These are phyloP conservation scores for Trididemnum miniatum DNA, from an alignment of 23 tunicate species.

Conservation along the genomic window DNA sequence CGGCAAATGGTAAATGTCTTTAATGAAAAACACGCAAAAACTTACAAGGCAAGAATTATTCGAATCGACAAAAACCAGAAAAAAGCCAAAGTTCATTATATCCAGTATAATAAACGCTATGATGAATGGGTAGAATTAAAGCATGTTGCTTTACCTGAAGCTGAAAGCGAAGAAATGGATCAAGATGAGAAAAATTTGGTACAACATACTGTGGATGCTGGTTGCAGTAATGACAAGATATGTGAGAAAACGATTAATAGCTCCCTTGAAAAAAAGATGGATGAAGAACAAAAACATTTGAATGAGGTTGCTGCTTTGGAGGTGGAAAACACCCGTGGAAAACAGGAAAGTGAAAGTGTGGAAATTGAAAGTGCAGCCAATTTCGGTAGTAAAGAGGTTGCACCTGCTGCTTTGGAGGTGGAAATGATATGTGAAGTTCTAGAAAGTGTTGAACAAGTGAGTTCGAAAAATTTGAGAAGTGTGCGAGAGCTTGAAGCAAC, in stretches of 20 bases:
- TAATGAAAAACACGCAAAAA: too few species aligned
- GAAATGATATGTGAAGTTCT: not conserved
- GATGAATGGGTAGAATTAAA: too few species aligned
- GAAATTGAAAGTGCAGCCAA: too few species aligned
- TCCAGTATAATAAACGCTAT: too few species aligned
- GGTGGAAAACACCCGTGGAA: not conserved
- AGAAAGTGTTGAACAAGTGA: not conserved
- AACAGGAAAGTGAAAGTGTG: not conserved
- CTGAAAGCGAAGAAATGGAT: not conserved
- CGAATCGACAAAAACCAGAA: too few species aligned
- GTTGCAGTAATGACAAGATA: not conserved
- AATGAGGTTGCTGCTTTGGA: not conserved
- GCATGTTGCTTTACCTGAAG: too few species aligned
- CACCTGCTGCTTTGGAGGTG: not conserved
- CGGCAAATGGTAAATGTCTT: too few species aligned
- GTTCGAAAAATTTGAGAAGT: not conserved
- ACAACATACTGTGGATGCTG: not conserved
- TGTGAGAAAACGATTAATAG: not conserved
- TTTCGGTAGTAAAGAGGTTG: not conserved
- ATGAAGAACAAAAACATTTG: not conserved
- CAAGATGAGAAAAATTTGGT: not conserved
- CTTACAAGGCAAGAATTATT: too few species aligned
- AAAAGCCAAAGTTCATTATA: too few species aligned
- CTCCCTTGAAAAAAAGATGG: not conserved
- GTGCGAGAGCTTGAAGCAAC: not conserved